Evolutionary conservation across 1,140 invertebrate species (phyloP).

Genomic region (Sarcophaga peregrina): DNA sequence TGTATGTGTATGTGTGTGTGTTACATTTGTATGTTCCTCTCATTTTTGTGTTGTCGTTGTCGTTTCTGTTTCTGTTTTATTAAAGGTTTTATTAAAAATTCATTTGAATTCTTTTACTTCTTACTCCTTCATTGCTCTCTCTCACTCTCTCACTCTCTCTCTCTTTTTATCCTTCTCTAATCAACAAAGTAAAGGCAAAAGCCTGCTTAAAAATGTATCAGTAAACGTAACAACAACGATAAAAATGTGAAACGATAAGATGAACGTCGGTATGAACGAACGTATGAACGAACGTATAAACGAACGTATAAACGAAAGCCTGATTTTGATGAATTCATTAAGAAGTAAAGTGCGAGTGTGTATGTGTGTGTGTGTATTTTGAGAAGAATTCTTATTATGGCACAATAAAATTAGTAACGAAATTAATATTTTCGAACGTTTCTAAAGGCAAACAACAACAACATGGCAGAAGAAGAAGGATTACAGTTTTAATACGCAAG

Average conservation of each 20-base stretch:
- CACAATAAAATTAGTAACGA: not conserved
- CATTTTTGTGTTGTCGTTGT: too few relatives aligned
- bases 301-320: too few relatives aligned
- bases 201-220: too few relatives aligned
- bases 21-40: not conserved
- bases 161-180: too few relatives aligned
- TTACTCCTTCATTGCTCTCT: not conserved
- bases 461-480: too few relatives aligned
- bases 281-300: too few relatives aligned
- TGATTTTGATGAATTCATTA: slow-evolving; percentile 1
- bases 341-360: not conserved
- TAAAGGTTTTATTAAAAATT: slow-evolving; percentile 23
- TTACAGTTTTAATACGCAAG: too few relatives aligned
- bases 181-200: too few relatives aligned
- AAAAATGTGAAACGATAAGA: too few relatives aligned
- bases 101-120: not conserved
- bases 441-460: not conserved
- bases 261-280: too few relatives aligned
- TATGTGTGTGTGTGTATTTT: not conserved
- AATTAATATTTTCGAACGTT: not conserved
- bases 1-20: not conserved
- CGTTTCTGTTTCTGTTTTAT: not conserved
- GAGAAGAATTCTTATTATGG: not conserved
- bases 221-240: too few relatives aligned
- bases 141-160: not conserved